phyloP scores from a whole-genome alignment of 2,888 invertebrate genomes.

The Ophion ventricosus region DNA sequence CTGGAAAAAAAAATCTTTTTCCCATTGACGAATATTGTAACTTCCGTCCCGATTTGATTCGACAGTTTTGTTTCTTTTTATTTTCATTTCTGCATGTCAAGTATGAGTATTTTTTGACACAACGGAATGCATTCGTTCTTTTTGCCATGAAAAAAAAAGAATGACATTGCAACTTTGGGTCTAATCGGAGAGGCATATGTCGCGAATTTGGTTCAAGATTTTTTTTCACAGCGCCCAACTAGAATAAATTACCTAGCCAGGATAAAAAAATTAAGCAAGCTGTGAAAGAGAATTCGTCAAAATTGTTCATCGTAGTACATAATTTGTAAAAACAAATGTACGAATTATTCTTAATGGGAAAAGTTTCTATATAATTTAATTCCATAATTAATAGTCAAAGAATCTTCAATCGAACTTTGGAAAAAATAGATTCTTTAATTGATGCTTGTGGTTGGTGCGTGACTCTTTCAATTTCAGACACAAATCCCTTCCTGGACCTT shows the following conservation, averaged over 20 bases:
- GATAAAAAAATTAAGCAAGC: background rate
- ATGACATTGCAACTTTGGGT: background rate
- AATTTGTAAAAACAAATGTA: too few relatives aligned
- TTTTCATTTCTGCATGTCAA: too few relatives aligned
- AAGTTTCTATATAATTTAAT: too few relatives aligned
- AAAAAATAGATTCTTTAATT: background rate
- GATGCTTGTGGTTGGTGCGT: background rate
- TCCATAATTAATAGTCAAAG: background rate
- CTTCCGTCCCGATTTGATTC: too few relatives aligned
- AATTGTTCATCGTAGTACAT: background rate
- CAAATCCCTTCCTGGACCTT: conserved; percentile 87
- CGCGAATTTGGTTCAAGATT: conserved; percentile 15
- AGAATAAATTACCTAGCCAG: background rate
- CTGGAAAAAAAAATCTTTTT: too few relatives aligned
- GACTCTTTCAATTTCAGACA: conserved; percentile 75
- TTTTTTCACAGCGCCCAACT: background rate
- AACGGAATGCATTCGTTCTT: background rate
- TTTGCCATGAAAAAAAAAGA: conserved; percentile 22
- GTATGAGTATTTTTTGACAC: background rate
- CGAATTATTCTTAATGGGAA: too few relatives aligned
- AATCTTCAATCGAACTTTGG: background rate
- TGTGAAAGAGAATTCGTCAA: background rate
- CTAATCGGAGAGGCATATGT: conserved; percentile 28
- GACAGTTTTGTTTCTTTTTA: too few relatives aligned
- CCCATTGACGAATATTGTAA: too few relatives aligned